Evolutionary conservation across 2,113 vertebrate species (phyloP).

Genomic region (Narcine bancroftii): DNA sequence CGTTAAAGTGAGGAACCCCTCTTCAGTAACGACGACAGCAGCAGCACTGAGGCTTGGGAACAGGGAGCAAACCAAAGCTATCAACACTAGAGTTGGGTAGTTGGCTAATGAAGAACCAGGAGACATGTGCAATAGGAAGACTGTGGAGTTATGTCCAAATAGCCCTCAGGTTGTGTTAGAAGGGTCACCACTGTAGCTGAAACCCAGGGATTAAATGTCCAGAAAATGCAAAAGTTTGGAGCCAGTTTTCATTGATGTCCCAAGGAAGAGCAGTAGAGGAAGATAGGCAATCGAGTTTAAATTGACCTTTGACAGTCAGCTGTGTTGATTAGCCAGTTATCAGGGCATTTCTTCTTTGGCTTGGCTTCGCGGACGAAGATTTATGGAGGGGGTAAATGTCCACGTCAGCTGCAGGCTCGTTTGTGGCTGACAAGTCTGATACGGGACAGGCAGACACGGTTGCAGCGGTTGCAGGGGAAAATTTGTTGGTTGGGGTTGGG

Average conservation of each 20-base stretch:
- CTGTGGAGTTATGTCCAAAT: neutral
- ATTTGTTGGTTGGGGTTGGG: too few relatives aligned
- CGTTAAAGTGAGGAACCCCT: neutral
- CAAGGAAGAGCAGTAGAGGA: neutral
- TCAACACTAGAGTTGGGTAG: neutral
- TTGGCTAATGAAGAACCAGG: neutral
- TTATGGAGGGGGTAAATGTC: too few relatives aligned
- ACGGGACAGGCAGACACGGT: too few relatives aligned
- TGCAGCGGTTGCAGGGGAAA: too few relatives aligned
- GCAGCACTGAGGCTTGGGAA: neutral
- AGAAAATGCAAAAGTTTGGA: neutral
- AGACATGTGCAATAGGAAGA: neutral
- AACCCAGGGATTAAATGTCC: neutral
- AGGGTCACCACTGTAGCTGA: neutral
- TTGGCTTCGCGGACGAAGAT: too few relatives aligned
- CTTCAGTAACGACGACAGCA: neutral
- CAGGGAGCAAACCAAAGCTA: neutral
- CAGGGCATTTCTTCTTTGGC: neutral
- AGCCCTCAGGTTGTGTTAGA: neutral
- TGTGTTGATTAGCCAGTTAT: neutral
- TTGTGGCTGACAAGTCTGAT: too few relatives aligned
- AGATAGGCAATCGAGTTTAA: neutral
- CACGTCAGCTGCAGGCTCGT: too few relatives aligned
- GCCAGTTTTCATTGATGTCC: neutral
- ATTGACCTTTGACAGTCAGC: slow-evolving; percentile 6